phyloP scores from a whole-genome alignment of 2,888 invertebrate species.

The Tigriopus californicus region DNA sequence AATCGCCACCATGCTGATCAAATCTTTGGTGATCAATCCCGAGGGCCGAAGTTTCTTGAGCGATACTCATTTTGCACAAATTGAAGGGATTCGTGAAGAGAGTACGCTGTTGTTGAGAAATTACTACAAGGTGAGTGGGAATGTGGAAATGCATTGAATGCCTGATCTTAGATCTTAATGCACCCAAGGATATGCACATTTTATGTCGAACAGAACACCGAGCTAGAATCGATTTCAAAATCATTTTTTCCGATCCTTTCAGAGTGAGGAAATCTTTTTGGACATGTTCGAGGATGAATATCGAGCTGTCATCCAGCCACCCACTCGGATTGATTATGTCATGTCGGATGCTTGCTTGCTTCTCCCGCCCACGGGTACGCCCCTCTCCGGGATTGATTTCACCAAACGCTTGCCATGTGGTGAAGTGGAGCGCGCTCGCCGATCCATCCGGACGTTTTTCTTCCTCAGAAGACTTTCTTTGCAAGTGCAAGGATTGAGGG shows the following conservation, averaged over 20 bases:
- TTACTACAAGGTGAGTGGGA: constrained; percentile 55
- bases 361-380: constrained; percentile 84
- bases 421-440: constrained; percentile 69
- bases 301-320: constrained; percentile 69
- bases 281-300: constrained; percentile 99
- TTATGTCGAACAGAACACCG: too few species aligned
- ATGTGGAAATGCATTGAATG: not conserved
- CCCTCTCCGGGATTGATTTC: constrained; percentile 85
- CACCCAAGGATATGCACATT: not conserved
- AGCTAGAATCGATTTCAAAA: not conserved
- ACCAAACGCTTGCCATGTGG: constrained; percentile 86
- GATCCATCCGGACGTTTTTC: constrained; percentile 73
- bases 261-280: constrained; percentile 88
- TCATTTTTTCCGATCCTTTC: constrained; percentile 21
- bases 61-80: constrained; percentile 44
- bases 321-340: constrained; percentile 76
- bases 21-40: constrained; percentile 36
- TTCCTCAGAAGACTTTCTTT: constrained; percentile 60
- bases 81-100: constrained; percentile 53
- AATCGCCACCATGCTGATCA: constrained; percentile 57
- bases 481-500: constrained; percentile 56
- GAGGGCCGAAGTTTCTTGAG: constrained; percentile 31
- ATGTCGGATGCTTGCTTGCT: constrained; percentile 91
- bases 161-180: not conserved
- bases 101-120: constrained; percentile 66